Evolutionary conservation across 2,888 invertebrate genomes (phyloP).

Genomic region (Phasia obesa): DNA sequence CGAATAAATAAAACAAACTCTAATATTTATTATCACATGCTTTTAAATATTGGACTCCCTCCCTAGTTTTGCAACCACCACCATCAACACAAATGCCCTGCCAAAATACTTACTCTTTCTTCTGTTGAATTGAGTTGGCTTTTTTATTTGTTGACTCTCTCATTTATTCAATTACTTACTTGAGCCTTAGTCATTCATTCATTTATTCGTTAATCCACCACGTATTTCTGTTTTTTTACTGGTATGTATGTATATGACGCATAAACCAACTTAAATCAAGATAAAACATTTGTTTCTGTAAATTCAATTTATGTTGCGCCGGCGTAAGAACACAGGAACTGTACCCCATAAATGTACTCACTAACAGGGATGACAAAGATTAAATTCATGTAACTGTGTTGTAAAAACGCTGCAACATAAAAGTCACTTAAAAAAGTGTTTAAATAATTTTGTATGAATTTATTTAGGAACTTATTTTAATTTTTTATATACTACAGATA

Average conservation of each 20-base stretch:
- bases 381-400: no score
- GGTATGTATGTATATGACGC: conserved; percentile 46
- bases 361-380: no score
- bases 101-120: conserved; percentile 5
- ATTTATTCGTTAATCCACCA: conserved; percentile 2
- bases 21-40: conserved; percentile 48
- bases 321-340: neutral
- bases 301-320: conserved; percentile 59
- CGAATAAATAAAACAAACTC: conserved; percentile 24
- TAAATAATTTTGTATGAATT: no score
- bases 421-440: no score
- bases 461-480: no score
- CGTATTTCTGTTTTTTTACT: conserved; percentile 10
- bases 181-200: neutral
- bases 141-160: neutral
- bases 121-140: conserved; percentile 35
- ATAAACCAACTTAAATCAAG: conserved; percentile 39
- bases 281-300: conserved; percentile 50
- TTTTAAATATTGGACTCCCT: conserved; percentile 22
- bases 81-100: conserved; percentile 22
- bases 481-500: no score
- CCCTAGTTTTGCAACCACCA: conserved; percentile 31
- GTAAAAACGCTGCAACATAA: no score
- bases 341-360: neutral
- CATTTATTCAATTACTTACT: neutral